A percentile compares a stretch with the other conserved stretches of the same genome.
Evolutionary conservation across 1,140 invertebrate species (phyloP).

Genomic region (Solenopsis fugax): DNA sequence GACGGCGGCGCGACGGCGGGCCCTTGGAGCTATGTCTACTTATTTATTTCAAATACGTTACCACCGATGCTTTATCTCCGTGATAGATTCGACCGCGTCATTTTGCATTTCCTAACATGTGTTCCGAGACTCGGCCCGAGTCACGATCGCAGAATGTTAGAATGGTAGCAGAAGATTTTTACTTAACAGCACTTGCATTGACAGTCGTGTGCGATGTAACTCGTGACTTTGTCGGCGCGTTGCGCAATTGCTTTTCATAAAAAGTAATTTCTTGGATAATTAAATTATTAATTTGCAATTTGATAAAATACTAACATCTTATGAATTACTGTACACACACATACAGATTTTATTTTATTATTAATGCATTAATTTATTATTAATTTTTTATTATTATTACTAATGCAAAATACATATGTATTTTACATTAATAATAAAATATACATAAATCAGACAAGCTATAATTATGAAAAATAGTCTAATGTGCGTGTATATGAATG

Average conservation of each 20-base stretch:
- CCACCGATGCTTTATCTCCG: constrained; percentile 35
- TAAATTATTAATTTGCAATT: neutral
- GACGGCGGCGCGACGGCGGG: neutral
- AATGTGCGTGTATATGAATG: no score
- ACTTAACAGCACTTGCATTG: neutral
- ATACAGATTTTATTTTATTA: neutral
- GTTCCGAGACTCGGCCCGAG: constrained; percentile 22
- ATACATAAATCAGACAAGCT: no score
- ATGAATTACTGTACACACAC: no score
- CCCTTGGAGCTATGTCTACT: neutral
- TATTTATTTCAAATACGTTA: constrained; percentile 43
- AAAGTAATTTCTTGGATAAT: neutral
- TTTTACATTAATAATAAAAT: no score
- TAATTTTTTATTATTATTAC: neutral
- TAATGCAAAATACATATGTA: neutral
- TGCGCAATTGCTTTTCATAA: neutral
- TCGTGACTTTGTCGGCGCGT: neutral
- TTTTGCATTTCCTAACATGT: constrained; percentile 50
- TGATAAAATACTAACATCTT: neutral
- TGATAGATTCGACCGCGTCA: constrained; percentile 39
- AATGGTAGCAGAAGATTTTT: constrained; percentile 32
- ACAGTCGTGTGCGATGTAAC: neutral
- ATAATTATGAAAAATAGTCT: no score
- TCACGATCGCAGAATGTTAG: constrained; percentile 20
- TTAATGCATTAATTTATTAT: neutral